Conservation (phyloP, 2,797 vertebrate species). For the Dallia pectoralis region DNA sequence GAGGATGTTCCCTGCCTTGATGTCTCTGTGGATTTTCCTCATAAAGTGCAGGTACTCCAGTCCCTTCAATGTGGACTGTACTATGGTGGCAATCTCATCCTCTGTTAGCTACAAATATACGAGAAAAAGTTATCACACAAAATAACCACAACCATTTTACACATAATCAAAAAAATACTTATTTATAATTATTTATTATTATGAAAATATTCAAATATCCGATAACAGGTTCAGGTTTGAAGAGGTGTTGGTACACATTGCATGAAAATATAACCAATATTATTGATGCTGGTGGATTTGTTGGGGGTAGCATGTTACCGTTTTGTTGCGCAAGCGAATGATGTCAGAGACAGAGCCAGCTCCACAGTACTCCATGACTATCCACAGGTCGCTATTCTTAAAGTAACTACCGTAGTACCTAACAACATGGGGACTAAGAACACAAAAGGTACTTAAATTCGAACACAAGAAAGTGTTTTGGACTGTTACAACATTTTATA, state of each 20-base stretch:
- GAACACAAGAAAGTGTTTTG: too few relatives aligned
- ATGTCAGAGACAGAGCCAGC: constrained; percentile 94
- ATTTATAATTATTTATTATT: too few relatives aligned
- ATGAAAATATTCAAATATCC: too few relatives aligned
- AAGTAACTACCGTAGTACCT: constrained; percentile 96
- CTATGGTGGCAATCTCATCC: constrained; percentile 89
- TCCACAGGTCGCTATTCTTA: constrained; percentile 96
- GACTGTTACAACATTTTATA: too few relatives aligned
- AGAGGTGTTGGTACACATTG: too few relatives aligned
- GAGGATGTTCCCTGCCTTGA: constrained; percentile 96
- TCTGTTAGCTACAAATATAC: constrained; percentile 78
- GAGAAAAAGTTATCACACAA: not conserved
- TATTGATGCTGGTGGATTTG: not conserved
- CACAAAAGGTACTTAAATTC: constrained; percentile 10
- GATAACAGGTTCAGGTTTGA: too few relatives aligned
- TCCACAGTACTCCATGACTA: constrained; percentile 95
- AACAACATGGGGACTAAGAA: constrained; percentile 82
- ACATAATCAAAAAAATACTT: too few relatives aligned
- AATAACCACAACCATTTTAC: not conserved
- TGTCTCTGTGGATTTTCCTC: constrained; percentile 97
- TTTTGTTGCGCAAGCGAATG: constrained; percentile 91
- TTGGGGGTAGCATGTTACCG: constrained; percentile 68
- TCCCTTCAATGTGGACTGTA: constrained; percentile 90
- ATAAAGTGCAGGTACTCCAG: constrained; percentile 97
- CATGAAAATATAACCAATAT: not conserved